Evolutionary conservation across 2,888 invertebrate species (phyloP).

Genomic region (Stictocephala bisonia): DNA sequence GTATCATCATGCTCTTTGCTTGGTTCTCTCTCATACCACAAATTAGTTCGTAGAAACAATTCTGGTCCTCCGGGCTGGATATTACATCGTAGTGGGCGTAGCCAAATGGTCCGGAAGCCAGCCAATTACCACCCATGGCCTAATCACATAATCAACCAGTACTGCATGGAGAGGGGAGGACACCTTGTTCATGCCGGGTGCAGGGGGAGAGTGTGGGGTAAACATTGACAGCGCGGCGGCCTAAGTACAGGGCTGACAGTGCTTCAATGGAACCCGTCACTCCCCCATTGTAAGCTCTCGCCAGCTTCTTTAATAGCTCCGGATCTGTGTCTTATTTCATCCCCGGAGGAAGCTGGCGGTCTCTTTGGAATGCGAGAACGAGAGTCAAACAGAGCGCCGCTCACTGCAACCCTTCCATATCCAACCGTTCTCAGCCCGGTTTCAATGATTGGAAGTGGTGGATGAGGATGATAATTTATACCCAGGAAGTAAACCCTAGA

Average conservation of each 20-base stretch:
- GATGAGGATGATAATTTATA: no score
- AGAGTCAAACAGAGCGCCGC: constrained; percentile 33
- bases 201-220: no score
- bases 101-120: constrained; percentile 13
- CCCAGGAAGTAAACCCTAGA: no score
- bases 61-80: no score
- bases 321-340: constrained; percentile 35
- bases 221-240: constrained; percentile 31
- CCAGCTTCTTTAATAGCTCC: constrained; percentile 8
- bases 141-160: constrained; percentile 32
- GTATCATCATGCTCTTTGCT: no score
- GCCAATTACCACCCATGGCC: constrained; percentile 33
- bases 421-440: no score
- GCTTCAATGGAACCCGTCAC: constrained; percentile 19
- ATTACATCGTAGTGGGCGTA: constrained; percentile 19
- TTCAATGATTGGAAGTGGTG: no score
- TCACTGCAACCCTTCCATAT: constrained; percentile 15
- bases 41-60: no score
- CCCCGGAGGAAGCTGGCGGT: constrained; percentile 27
- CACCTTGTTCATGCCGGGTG: no score
- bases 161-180: constrained; percentile 28
- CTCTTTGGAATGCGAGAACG: constrained; percentile 28
- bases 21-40: no score
- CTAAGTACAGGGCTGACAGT: constrained; percentile 36
- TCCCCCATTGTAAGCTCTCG: constrained; percentile 14